Evolutionary conservation across 2,888 invertebrate genomes (phyloP), one percentile per base, ranked within the genome.

Genomic region (Morpho helenor): DNA sequence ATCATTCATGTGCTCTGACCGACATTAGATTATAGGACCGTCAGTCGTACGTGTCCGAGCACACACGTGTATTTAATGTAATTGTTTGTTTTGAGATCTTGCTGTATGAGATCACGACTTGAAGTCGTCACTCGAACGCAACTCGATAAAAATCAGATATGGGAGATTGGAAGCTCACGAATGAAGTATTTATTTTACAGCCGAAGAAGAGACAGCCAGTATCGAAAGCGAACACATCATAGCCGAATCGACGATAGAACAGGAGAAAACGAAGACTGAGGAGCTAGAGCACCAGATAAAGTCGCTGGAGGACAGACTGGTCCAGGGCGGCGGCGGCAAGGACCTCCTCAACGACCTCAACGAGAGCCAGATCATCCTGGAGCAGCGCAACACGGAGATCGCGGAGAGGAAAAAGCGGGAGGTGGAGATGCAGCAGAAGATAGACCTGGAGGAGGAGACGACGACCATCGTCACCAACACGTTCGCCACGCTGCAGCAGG

Each of bases 261-360:
- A 94, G 41, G 96, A 96, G 77, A 92, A 93, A 66, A 91, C 93
- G 67, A 94, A 93, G 79, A 94, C 94, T 22, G 95, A 95, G 64
- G 95, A 95, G 71, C 82, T 99, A 60, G 94, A 95, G 23, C 91
- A 92, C 42, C 95, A 97, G 79, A 94, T 98, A 66, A 92, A 93
- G 59, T 94, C 96, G 60, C 92, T 99, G 75, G 99, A 99, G 82
- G 97, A 97, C 72, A 96, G 99, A 73, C 93, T 99, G 78, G 94
- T 99, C 51, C 95, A 96, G 69, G 99, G 99, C 54, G 86, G 80
- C 8, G 82, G 80, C 9, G 70, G 71, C 8, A 97, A 97, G 79
- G 98, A 98, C 81, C 96, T 99, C 57, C 93, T 99, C 45, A 98
- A 98, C 81, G 97, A 98, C 74, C 97, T 99, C 16, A 97, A 97